Conservation (phyloP, 1,140 invertebrate species). For the Musca domestica region DNA sequence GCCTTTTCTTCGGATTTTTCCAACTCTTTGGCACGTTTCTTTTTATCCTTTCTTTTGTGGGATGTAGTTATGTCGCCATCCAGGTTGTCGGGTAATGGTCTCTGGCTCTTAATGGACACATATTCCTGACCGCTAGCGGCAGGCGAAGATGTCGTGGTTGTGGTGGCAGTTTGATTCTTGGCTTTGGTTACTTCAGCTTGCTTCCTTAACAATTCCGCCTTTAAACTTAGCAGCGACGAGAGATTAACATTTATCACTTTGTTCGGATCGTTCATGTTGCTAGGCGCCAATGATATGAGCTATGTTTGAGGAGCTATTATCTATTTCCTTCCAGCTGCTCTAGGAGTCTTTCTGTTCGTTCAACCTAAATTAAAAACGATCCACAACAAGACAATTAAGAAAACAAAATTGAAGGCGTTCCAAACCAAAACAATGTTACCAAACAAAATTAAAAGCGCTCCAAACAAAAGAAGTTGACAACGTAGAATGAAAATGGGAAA, state of each 20-base stretch:
- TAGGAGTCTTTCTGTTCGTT: too few relatives aligned
- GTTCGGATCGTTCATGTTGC: constrained; percentile 50
- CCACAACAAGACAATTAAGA: too few relatives aligned
- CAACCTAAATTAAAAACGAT: too few relatives aligned
- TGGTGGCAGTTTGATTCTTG: constrained; percentile 57
- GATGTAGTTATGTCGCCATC: not conserved
- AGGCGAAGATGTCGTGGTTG: constrained; percentile 48
- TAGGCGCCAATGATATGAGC: not conserved
- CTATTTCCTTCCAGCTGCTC: too few relatives aligned
- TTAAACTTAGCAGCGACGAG: constrained; percentile 56
- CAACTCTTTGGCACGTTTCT: constrained; percentile 55
- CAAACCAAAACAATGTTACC: too few relatives aligned
- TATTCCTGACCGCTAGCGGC: constrained; percentile 28
- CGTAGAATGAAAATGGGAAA: too few relatives aligned
- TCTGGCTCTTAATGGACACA: constrained; percentile 27
- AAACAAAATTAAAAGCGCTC: too few relatives aligned
- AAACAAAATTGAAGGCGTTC: too few relatives aligned
- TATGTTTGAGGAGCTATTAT: too few relatives aligned
- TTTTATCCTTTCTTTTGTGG: constrained; percentile 58
- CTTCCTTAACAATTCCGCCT: constrained; percentile 75
- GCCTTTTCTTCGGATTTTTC: constrained; percentile 32
- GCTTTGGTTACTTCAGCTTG: constrained; percentile 70
- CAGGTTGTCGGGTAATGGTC: constrained; percentile 33
- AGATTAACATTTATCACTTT: constrained; percentile 50
- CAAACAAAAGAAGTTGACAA: too few relatives aligned